Percentiles rank a stretch among this genome's conserved stretches.
These are phyloP conservation scores for Limnothrissa miodon DNA, from an alignment of 2,113 vertebrate genomes.

Conservation along the genomic window DNA sequence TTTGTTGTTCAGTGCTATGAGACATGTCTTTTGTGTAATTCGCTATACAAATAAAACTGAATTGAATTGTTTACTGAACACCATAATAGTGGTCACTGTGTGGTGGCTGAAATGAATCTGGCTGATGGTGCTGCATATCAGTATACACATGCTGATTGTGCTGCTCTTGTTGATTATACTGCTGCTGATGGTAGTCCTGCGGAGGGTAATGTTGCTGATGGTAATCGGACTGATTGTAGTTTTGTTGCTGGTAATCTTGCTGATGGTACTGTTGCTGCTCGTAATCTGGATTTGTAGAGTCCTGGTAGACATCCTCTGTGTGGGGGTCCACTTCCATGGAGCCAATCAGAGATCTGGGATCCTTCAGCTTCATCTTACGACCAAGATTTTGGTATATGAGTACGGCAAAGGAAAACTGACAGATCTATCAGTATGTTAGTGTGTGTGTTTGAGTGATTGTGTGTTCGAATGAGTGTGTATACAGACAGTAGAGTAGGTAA, in stretches of 20 bases:
- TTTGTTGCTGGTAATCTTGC: neutral
- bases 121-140: slow-evolving; percentile 21
- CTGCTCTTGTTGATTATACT: neutral
- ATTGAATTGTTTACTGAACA: neutral
- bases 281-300: slow-evolving; percentile 7
- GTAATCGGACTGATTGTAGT: neutral
- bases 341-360: slow-evolving; percentile 24
- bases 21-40: no score
- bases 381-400: slow-evolving; percentile 27
- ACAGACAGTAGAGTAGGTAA: no score
- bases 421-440: slow-evolving; percentile 23
- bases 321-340: slow-evolving; percentile 20
- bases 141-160: slow-evolving; percentile 23
- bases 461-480: neutral
- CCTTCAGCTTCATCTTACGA: slow-evolving; percentile 13
- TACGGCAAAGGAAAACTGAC: slow-evolving; percentile 40
- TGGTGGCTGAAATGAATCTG: slow-evolving; percentile 5
- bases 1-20: no score
- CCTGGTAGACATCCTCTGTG: neutral
- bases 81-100: neutral
- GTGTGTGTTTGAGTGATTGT: neutral
- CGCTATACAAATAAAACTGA: no score
- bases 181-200: neutral
- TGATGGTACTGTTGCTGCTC: neutral
- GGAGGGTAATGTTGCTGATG: neutral